phyloP scores from a whole-genome alignment of 1,140 invertebrate genomes.

The Camponotus floridanus region DNA sequence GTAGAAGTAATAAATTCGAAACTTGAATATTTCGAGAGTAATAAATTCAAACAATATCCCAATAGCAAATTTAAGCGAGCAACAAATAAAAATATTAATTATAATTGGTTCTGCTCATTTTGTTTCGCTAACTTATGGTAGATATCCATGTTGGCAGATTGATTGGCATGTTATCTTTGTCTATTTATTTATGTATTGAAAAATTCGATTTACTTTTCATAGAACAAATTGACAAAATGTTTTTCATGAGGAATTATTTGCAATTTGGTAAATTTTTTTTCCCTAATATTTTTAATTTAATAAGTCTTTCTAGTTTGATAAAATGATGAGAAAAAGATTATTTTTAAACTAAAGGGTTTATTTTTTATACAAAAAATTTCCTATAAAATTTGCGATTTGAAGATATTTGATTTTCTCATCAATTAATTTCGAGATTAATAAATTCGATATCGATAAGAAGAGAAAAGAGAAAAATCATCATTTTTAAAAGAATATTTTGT shows the following conservation, averaged over 20 bases:
- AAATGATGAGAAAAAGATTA: neutral
- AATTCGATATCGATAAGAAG: no score
- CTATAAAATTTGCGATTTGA: no score
- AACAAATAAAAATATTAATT: no score
- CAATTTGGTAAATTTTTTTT: neutral
- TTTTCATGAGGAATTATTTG: neutral
- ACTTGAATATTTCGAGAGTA: no score
- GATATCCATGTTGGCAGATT: slow-evolving; percentile 28
- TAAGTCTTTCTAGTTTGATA: neutral
- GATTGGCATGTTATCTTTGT: slow-evolving; percentile 41
- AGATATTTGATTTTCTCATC: no score
- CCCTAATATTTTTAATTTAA: neutral
- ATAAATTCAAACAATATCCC: no score
- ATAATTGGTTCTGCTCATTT: no score
- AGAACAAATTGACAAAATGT: neutral
- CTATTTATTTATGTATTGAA: slow-evolving; percentile 57
- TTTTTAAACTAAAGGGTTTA: neutral
- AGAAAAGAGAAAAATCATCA: neutral
- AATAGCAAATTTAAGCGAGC: no score
- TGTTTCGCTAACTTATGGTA: neutral
- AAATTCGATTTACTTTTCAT: slow-evolving; percentile 10
- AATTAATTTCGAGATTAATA: no score
- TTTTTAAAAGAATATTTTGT: neutral
- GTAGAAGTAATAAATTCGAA: no score
- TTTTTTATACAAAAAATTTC: neutral